A percentile compares a stretch with the other conserved stretches of the same genome.
Conservation (phyloP, 2,888 invertebrate species). For the Nemotelus nigrinus region DNA sequence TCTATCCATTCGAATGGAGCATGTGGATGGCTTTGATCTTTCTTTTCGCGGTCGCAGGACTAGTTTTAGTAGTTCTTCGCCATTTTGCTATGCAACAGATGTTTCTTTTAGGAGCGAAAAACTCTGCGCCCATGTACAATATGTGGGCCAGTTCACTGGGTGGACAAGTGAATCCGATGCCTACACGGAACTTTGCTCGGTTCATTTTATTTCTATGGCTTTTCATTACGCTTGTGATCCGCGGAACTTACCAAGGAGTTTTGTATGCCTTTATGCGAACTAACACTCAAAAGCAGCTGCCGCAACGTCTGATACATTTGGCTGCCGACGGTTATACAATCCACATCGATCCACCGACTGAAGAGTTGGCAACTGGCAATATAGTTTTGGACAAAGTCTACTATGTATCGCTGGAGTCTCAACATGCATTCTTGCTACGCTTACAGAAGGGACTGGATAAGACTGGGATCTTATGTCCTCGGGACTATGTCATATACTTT, state of each 20-base stretch:
- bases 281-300: constrained; percentile 56
- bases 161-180: constrained; percentile 51
- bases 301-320: constrained; percentile 56
- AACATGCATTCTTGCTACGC: background rate
- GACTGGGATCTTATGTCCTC: background rate
- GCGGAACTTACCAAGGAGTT: constrained; percentile 57
- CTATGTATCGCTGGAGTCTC: background rate
- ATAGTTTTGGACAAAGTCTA: constrained; percentile 53
- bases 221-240: constrained; percentile 54
- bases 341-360: constrained; percentile 53
- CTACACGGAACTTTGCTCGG: constrained; percentile 55
- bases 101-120: constrained; percentile 51
- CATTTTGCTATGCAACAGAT: background rate
- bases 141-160: constrained; percentile 54
- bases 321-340: constrained; percentile 54
- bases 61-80: constrained; percentile 10
- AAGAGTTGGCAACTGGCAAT: constrained; percentile 53
- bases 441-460: background rate
- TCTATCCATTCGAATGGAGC: constrained; percentile 53
- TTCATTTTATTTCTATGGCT: constrained; percentile 57
- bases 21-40: constrained; percentile 54
- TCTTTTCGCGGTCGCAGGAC: background rate
- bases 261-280: constrained; percentile 55
- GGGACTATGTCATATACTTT: constrained; percentile 11
- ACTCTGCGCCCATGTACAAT: constrained; percentile 53